Base-by-base conservation (phyloP, 1,140 invertebrate species). In the Galleria mellonella region DNA sequence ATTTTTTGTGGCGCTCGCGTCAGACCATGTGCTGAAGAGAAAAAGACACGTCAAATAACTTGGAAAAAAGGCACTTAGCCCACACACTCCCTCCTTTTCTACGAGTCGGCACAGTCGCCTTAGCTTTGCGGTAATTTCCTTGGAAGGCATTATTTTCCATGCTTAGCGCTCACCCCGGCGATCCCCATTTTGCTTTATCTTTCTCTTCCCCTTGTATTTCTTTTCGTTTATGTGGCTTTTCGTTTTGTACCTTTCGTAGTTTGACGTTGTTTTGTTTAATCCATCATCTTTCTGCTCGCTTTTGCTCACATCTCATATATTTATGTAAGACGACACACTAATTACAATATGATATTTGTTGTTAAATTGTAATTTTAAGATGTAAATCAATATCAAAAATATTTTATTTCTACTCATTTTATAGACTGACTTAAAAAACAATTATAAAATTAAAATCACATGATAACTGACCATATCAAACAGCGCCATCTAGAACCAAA, bases 31-130 rank as follows among this genome's bases (percentile, higher is more conserved):
- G 51, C 39, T 45, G 36, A 32, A 37, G 43, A 56, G 55, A 51
- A 69, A 63, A 65, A 68, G 53, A 64, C 48, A 67, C 62, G 65
- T 67, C 64, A 74, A 82, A 76, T 76, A 81, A 74, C 58, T 71
- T 65, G 71, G 70, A 68, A 77, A 74, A 75, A 72, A 61, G 63
- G 56, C 66, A 74, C 66, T 76, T 73, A 72, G 68, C 50, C 53
- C 45, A 52, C 61, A 70, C 61, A 59, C 59, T 67, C 58, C 41
- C 64, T 62, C 55, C 48, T 66, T 71, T 72, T 55, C 60, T 64
- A 64, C 35, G 30, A 39, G 31, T 35, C 43, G 30, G 30, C 14
- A n/a, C n/a, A 43, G 37, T 61, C 62, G 53, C 58, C 41, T 51
- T 50, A 50, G 59, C 61, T 63, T 55, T 50, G 48, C 64, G 71